These are phyloP conservation scores for Lochmaea capreae DNA, from an alignment of 2,888 invertebrate species.

Conservation along the genomic window DNA sequence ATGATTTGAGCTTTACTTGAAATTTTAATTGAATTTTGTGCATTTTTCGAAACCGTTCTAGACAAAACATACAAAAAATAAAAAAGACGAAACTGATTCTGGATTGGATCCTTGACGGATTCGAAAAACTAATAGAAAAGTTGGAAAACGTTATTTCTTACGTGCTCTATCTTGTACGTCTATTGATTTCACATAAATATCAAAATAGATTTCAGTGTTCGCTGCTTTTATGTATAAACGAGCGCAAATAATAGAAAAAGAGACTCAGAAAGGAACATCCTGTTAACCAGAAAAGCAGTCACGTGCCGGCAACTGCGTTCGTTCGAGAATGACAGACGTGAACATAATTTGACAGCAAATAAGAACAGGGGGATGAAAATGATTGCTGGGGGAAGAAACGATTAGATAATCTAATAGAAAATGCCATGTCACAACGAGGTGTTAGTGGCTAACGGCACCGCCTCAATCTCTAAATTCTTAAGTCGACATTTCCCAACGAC, in stretches of 20 bases:
- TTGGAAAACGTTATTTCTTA: constrained; percentile 5
- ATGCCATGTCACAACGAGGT: constrained; percentile 59
- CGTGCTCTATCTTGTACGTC: constrained; percentile 1
- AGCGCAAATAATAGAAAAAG: constrained; percentile 16
- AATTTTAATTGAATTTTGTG: too few relatives aligned
- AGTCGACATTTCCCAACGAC: constrained; percentile 21
- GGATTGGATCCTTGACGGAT: neutral
- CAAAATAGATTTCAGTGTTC: constrained; percentile 8
- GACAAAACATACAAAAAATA: too few relatives aligned
- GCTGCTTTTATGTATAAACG: constrained; percentile 6
- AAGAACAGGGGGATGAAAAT: constrained; percentile 63
- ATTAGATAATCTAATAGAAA: constrained; percentile 66
- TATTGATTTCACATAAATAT: constrained; percentile 11
- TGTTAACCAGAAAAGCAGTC: constrained; percentile 48
- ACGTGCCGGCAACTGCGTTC: constrained; percentile 61
- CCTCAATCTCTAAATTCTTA: constrained; percentile 6
- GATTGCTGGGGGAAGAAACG: constrained; percentile 62
- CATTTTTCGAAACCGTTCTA: too few relatives aligned
- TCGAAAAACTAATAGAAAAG: constrained; percentile 3
- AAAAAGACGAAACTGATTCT: neutral
- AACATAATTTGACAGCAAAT: constrained; percentile 67
- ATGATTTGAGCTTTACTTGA: too few relatives aligned
- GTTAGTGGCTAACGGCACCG: constrained; percentile 45
- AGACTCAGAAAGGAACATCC: constrained; percentile 17
- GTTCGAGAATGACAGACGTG: constrained; percentile 63